Base-by-base conservation (phyloP, 2,888 invertebrate species). In the Athalia cordata region DNA sequence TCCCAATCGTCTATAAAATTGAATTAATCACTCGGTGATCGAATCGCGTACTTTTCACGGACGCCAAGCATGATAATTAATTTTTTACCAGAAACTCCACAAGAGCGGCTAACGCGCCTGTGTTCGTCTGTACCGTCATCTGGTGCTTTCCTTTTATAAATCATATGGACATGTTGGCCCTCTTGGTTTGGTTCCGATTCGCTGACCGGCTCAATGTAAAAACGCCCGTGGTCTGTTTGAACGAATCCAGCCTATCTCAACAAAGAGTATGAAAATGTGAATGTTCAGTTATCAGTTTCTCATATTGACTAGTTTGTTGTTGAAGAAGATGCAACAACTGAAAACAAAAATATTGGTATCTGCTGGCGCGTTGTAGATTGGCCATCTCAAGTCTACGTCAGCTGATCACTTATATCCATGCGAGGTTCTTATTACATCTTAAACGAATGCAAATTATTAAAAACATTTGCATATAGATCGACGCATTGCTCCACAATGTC, bases 161-260 rank as follows among this genome's bases (percentile, higher is more conserved):
- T 88, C 61, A 93, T 86, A 84, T 94, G 94, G 45, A 93, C 90
- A 81, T 93, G 93, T 78, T 92, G 92, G 1, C 92, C 91, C 47
- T 91, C 86, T 64, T 83, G 82, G 80, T 91, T 91, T 11, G 92
- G 90, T 70, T 88, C 86, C 79, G 92, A 91, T 59, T 91, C 91
- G 77, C 91, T 88, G 57, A 93, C 87, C 6, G 94, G 94, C 85
- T 94, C 94, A 77, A 94, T 92, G 83, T 93, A 93, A 86, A 92
- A 94, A 78, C 92, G 90, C 49, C 90, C 90, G 29, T 91, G 88
- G 80, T 91, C 86, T 3, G 92, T 90, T 79, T 90, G 89, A 77
- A 94, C 87, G 84, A 93, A 92, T 47, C 94, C 94, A 78, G 91
- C 92, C 93, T 92, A 81, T 79, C 86, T 72, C 59, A 59, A 72